phyloP scores from a whole-genome alignment of 2,797 vertebrate species.

The Anas capensis region DNA sequence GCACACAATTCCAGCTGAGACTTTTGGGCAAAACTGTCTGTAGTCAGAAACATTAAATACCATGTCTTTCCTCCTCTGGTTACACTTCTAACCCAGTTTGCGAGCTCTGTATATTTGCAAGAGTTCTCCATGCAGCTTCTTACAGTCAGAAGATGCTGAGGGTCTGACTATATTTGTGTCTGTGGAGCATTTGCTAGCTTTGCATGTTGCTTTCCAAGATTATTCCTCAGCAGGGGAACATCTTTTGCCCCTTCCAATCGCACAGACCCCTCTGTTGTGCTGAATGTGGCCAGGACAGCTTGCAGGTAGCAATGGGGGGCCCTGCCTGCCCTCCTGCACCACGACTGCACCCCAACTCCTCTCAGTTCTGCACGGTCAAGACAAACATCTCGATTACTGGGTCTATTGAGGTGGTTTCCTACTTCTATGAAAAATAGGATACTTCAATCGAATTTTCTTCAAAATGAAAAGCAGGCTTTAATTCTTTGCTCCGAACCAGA shows the following conservation, averaged over 20 bases:
- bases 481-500: slow-evolving; percentile 3
- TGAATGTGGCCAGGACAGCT: neutral
- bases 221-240: neutral
- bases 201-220: neutral
- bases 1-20: neutral
- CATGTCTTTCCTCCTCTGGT: neutral
- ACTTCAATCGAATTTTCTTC: neutral
- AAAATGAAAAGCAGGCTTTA: neutral
- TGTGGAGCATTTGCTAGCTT: neutral
- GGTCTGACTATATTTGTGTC: neutral
- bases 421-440: neutral
- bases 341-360: neutral
- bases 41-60: neutral
- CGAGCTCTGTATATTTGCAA: neutral
- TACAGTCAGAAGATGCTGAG: neutral
- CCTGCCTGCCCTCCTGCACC: neutral
- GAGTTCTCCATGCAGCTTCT: neutral
- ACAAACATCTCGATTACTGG: neutral
- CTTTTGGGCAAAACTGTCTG: neutral
- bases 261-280: neutral
- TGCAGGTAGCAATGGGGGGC: neutral
- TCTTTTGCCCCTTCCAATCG: neutral
- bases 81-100: neutral
- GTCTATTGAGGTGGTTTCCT: neutral
- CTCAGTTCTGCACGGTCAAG: neutral